Evolutionary conservation across 2,888 invertebrate species (phyloP).

Genomic region (Synergus gifuensis): DNA sequence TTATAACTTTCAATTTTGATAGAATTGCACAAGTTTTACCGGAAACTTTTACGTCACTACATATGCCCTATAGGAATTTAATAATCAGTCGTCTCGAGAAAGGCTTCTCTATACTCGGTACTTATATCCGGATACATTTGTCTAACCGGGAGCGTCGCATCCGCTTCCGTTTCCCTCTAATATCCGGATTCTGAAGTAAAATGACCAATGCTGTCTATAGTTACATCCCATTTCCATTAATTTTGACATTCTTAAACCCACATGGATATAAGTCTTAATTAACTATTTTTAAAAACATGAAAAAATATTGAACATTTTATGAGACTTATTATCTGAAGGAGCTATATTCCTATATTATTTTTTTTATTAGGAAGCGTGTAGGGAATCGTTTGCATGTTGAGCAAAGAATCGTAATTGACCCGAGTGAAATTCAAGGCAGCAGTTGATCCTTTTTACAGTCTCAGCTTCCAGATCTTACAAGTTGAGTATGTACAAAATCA

Average conservation of each 20-base stretch:
- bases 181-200: conserved; percentile 65
- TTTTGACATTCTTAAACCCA: neutral
- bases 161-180: conserved; percentile 70
- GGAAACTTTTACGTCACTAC: neutral
- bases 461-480: conserved; percentile 44
- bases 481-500: conserved; percentile 42
- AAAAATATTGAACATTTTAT: neutral
- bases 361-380: conserved; percentile 3
- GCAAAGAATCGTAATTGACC: conserved; percentile 56
- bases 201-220: conserved; percentile 21
- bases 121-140: conserved; percentile 50
- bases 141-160: conserved; percentile 65
- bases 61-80: conserved; percentile 6
- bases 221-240: neutral
- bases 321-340: neutral
- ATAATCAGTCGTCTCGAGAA: conserved; percentile 30
- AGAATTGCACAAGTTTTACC: too few relatives aligned
- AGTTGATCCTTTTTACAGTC: conserved; percentile 48
- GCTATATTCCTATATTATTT: neutral
- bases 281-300: neutral
- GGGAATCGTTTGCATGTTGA: conserved; percentile 8
- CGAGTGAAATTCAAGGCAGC: conserved; percentile 59
- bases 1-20: neutral
- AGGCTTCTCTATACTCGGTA: conserved; percentile 26
- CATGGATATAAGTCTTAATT: neutral